phyloP scores from a whole-genome alignment of 2,797 vertebrate species.

The Meriones psammophilus region DNA sequence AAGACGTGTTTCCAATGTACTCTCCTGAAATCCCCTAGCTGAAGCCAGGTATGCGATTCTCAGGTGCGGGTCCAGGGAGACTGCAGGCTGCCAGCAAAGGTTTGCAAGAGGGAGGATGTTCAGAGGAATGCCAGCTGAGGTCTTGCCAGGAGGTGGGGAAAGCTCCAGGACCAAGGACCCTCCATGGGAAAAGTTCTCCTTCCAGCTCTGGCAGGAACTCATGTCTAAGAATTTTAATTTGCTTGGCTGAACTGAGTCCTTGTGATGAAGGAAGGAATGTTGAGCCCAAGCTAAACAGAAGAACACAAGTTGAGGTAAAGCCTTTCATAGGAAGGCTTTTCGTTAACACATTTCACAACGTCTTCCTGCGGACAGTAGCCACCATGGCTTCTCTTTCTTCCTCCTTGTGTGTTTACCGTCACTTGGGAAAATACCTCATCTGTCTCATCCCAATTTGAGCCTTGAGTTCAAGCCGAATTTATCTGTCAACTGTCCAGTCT shows the following conservation, averaged over 20 bases:
- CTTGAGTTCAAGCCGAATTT: constrained; percentile 30
- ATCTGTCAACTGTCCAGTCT: not conserved
- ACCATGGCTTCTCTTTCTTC: not conserved
- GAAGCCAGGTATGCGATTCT: constrained; percentile 71
- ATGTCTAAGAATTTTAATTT: constrained; percentile 67
- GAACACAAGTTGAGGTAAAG: not conserved
- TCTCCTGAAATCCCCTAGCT: constrained; percentile 77
- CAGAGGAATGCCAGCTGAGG: not conserved
- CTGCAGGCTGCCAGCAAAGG: constrained; percentile 41
- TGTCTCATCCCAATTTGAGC: not conserved
- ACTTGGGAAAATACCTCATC: not conserved
- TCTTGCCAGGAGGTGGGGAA: constrained; percentile 33
- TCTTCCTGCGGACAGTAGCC: not conserved
- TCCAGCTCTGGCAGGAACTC: constrained; percentile 57
- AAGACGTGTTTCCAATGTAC: constrained; percentile 77
- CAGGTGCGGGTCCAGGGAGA: constrained; percentile 63
- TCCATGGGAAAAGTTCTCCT: constrained; percentile 62
- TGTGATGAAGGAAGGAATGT: constrained; percentile 14
- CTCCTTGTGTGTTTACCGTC: not conserved
- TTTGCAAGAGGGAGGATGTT: constrained; percentile 5
- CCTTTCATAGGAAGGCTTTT: constrained; percentile 25
- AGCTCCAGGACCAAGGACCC: constrained; percentile 53
- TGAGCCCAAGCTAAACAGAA: not conserved
- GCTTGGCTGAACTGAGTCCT: constrained; percentile 23
- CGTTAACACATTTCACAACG: not conserved